Evolutionary conservation across 2,888 invertebrate genomes (phyloP), one percentile per base, ranked within the genome.

Genomic region (Lagria hirta): DNA sequence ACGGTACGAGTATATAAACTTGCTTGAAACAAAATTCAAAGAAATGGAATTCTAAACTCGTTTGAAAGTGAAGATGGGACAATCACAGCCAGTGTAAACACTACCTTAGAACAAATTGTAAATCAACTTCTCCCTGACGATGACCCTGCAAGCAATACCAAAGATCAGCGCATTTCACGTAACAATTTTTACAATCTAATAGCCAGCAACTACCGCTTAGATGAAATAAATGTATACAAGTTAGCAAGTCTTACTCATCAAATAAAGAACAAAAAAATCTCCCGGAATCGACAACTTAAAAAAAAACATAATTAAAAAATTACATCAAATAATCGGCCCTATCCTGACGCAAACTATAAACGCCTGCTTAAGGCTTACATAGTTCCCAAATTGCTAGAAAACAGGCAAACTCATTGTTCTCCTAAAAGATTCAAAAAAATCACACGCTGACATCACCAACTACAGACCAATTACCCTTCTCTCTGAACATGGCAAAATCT

Each of bases 381-480:
- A 40, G 6, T 40, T 40, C 22, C 40, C 40, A 5, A 20, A 8
- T 10, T 7, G 12, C 10, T 40, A 30, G 30, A 40, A 30, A 32
- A 15, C 10, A 8, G 40, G 30, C 2, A 17, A 22, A 10, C 23
- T 40, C 6, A 10, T 20, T 3, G 6, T 29, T 11, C 14, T 40
- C 6, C 11, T 21, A 11, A 40, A 40, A 22, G 23, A 23, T 23
- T 17, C 40, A 1, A 12, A 34, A 14, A 1, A 16, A 24, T 14
- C 28, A 10, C n/a, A 18, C 7, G 8, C 26, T 4, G 27, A 16
- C 8, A 17, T 27, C 7, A 42, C 33, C n/a, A 33, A 32, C 11
- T 34, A 33, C 12, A 7, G 42, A 3, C 34, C 42, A 12, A 42
- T 42, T 7, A 26, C 34, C 5, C 21, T 42, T 2, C 20, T 34